These are phyloP conservation scores for Cliona cf. orientalis DNA, from an alignment of 37 sponge, comb jelly and placozoan species.

Conservation along the genomic window DNA sequence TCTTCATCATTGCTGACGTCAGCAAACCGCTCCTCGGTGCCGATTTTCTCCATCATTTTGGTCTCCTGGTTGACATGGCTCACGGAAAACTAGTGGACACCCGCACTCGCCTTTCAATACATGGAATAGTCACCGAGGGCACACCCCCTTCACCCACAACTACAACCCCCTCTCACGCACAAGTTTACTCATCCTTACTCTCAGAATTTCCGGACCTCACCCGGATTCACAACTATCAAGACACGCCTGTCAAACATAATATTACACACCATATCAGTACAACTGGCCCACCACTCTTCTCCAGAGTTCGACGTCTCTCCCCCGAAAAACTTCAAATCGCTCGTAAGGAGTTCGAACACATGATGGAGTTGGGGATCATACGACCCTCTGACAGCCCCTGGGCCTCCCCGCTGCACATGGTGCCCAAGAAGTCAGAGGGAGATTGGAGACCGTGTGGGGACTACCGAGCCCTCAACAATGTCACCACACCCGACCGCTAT, in stretches of 20 bases:
- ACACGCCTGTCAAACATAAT: conserved; percentile 50
- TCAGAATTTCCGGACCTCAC: conserved; percentile 51
- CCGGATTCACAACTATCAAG: not conserved
- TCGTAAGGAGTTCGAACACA: conserved; percentile 65
- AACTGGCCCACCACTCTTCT: conserved; percentile 64
- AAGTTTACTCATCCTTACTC: conserved; percentile 47
- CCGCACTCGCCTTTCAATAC: conserved; percentile 16
- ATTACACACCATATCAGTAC: conserved; percentile 61
- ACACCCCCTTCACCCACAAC: conserved; percentile 26
- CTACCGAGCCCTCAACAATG: conserved; percentile 72
- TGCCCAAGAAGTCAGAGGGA: conserved; percentile 57
- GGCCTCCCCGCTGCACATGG: conserved; percentile 78
- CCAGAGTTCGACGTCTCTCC: conserved; percentile 59
- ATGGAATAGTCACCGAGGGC: conserved; percentile 22
- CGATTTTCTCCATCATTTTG: conserved; percentile 64
- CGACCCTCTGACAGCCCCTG: conserved; percentile 67
- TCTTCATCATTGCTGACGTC: conserved; percentile 78
- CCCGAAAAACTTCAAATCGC: conserved; percentile 56
- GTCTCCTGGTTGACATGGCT: conserved; percentile 56
- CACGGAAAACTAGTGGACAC: conserved; percentile 48
- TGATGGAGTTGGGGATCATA: conserved; percentile 68
- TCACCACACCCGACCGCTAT: conserved; percentile 65
- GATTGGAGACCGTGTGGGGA: conserved; percentile 82
- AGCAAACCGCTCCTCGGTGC: conserved; percentile 62
- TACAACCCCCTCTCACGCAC: not conserved